A percentile compares a stretch with the other conserved stretches of the same genome.
Conservation (phyloP, 2,888 invertebrate species). For the Leucozona laternaria region DNA sequence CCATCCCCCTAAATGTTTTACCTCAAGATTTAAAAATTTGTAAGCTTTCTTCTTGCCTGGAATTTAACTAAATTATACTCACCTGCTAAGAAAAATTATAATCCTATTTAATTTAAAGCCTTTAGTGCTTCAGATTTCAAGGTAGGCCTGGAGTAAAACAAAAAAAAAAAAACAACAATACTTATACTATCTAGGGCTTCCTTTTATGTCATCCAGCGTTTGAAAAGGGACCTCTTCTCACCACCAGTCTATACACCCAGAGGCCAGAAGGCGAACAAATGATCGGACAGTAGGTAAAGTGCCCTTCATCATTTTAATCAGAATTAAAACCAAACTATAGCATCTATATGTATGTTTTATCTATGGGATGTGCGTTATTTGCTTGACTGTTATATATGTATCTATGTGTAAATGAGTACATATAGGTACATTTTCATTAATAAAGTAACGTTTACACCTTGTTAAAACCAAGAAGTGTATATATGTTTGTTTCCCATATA, state of each 20-base stretch:
- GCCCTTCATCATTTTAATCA: slow-evolving; percentile 29
- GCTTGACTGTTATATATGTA: not conserved
- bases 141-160: not conserved
- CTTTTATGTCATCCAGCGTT: not conserved
- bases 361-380: not conserved
- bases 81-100: not conserved
- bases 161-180: not conserved
- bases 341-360: too few species aligned
- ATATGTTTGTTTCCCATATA: too few species aligned
- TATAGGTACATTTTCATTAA: slow-evolving; percentile 22
- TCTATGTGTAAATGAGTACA: not conserved
- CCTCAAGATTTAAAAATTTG: too few species aligned
- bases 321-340: slow-evolving; percentile 33
- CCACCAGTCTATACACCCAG: too few species aligned
- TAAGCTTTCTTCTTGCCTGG: not conserved
- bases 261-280: not conserved
- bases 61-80: slow-evolving; percentile 6
- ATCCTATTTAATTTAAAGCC: slow-evolving; percentile 3
- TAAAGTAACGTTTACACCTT: slow-evolving; percentile 31
- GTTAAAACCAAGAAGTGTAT: slow-evolving; percentile 14
- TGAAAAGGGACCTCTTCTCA: not conserved
- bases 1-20: too few species aligned
- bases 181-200: not conserved
- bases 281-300: not conserved
- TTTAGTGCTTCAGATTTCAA: not conserved